Percentiles rank a stretch among this genome's conserved stretches.
Conservation (phyloP, 2,888 invertebrate genomes). For the Podabrus alpinus region DNA sequence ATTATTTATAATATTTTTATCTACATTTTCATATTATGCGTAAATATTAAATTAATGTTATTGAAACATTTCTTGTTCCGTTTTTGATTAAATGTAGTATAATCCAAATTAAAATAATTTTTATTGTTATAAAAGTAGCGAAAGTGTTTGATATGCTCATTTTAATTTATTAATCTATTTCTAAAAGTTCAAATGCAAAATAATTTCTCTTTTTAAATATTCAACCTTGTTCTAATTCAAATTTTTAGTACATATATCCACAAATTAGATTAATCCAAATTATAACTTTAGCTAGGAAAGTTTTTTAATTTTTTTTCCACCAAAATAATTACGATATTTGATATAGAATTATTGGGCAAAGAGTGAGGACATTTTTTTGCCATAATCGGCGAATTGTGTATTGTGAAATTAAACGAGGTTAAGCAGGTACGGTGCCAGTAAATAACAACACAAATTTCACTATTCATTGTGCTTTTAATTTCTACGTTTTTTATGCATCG, state of each 20-base stretch:
- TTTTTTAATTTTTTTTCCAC: neutral
- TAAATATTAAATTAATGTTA: too few species aligned
- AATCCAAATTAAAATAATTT: too few species aligned
- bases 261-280: neutral
- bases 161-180: neutral
- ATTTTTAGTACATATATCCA: neutral
- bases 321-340: neutral
- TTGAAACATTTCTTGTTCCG: too few species aligned
- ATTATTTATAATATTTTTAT: too few species aligned
- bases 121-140: neutral
- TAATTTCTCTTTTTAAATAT: neutral
- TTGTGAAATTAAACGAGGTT: neutral
- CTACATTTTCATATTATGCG: too few species aligned
- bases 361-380: neutral
- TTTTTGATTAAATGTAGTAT: too few species aligned
- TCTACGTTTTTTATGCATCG: neutral
- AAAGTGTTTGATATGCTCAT: neutral
- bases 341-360: neutral
- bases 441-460: neutral
- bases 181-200: neutral
- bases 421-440: neutral
- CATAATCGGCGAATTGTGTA: neutral
- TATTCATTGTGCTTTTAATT: neutral
- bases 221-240: neutral
- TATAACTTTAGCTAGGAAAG: neutral